These are phyloP conservation scores for Zosterops hypoxanthus DNA, from an alignment of 2,113 vertebrate species.

Conservation along the genomic window DNA sequence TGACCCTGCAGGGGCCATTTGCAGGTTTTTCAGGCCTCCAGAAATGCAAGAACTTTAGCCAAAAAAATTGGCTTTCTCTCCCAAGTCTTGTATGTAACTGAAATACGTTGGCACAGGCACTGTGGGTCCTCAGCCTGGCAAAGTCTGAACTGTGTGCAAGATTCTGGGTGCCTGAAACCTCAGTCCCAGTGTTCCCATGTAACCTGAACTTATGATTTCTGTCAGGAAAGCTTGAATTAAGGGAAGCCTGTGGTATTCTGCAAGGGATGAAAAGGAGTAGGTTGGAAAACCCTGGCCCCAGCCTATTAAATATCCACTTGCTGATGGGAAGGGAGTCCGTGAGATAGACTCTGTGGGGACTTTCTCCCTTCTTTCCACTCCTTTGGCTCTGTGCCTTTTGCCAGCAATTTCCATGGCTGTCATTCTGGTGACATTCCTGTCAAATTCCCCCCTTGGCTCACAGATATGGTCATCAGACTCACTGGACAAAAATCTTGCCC, in stretches of 20 bases:
- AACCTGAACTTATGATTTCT: not conserved
- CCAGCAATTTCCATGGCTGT: not conserved
- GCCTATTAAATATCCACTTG: not conserved
- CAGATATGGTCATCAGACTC: not conserved
- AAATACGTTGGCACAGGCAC: not conserved
- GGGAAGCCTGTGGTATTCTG: not conserved
- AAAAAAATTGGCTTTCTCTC: not conserved
- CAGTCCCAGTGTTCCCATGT: not conserved
- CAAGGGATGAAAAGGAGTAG: not conserved
- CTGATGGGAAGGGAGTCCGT: not conserved
- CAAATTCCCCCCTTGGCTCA: not conserved
- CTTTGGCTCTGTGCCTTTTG: not conserved
- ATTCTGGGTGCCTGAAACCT: not conserved
- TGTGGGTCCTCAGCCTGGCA: not conserved
- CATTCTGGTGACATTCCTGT: not conserved
- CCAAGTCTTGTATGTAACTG: not conserved
- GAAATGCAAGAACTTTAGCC: not conserved
- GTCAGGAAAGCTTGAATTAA: not conserved
- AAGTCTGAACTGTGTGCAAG: not conserved
- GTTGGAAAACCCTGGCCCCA: not conserved
- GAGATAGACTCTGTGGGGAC: not conserved
- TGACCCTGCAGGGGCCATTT: not conserved
- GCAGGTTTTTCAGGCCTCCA: not conserved
- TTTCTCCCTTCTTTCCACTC: not conserved
- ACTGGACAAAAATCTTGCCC: not conserved